Percentiles rank a stretch among this genome's conserved stretches.
Evolutionary conservation across 2,113 vertebrate genomes (phyloP).

Genomic region (Gobiocypris rarus): DNA sequence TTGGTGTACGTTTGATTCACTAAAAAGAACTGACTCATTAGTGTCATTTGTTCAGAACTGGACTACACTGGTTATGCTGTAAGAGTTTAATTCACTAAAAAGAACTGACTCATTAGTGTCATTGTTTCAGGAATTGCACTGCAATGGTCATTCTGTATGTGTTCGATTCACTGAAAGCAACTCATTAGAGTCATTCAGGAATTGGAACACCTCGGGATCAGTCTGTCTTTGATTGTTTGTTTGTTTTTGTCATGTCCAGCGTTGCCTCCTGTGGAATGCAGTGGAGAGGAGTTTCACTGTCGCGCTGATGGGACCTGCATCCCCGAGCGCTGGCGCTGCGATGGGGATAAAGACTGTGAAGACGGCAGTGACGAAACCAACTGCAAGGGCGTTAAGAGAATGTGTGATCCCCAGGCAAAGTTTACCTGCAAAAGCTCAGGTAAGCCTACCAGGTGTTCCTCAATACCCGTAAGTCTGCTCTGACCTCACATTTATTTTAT

Average conservation of each 20-base stretch:
- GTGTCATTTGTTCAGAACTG: background rate
- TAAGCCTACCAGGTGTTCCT: slow-evolving; percentile 60
- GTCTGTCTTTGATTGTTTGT: background rate
- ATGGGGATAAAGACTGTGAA: slow-evolving; percentile 96
- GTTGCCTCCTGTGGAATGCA: slow-evolving; percentile 84
- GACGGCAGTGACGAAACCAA: slow-evolving; percentile 91
- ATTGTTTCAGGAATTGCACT: background rate
- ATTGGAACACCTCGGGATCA: background rate
- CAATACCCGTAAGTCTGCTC: background rate
- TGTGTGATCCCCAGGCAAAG: slow-evolving; percentile 91
- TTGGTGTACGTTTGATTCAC: background rate
- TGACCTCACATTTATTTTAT: background rate
- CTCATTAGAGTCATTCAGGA: background rate
- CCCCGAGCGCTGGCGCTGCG: slow-evolving; percentile 91
- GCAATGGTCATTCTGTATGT: background rate
- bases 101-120: background rate
- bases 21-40: background rate
- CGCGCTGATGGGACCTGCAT: slow-evolving; percentile 90
- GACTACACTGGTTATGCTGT: background rate
- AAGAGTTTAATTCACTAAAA: background rate
- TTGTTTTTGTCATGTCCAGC: slow-evolving; percentile 70
- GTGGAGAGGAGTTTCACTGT: slow-evolving; percentile 90
- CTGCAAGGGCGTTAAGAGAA: slow-evolving; percentile 87
- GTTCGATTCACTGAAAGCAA: background rate
- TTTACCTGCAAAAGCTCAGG: slow-evolving; percentile 94